A percentile compares a stretch with the other conserved stretches of the same genome.
Evolutionary conservation across 2,888 invertebrate species (phyloP).

Genomic region (Tachina grossa): DNA sequence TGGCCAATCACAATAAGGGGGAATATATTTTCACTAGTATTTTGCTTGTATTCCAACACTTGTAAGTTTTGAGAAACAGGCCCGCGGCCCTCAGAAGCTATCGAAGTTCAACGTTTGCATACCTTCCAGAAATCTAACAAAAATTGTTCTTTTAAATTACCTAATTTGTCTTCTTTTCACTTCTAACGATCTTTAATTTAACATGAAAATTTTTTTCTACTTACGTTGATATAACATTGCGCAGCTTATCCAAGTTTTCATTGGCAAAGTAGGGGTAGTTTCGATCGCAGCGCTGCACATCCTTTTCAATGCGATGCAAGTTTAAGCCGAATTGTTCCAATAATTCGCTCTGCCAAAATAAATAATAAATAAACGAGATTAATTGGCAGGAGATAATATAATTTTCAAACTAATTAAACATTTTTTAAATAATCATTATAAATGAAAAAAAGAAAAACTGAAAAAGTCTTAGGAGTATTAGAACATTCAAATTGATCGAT

Average conservation of each 20-base stretch:
- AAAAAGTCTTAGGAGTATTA: too few relatives aligned
- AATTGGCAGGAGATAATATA: neutral
- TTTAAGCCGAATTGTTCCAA: slow-evolving; percentile 94
- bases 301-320: slow-evolving; percentile 97
- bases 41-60: too few relatives aligned
- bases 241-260: slow-evolving; percentile 94
- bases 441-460: too few relatives aligned
- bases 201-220: slow-evolving; percentile 75
- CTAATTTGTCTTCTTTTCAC: neutral
- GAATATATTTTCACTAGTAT: too few relatives aligned
- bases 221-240: slow-evolving; percentile 98
- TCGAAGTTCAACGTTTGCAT: too few relatives aligned
- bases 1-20: too few relatives aligned
- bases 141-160: neutral
- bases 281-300: slow-evolving; percentile 96
- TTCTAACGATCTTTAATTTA: neutral
- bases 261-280: slow-evolving; percentile 96
- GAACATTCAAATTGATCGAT: too few relatives aligned
- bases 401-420: neutral
- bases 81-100: too few relatives aligned
- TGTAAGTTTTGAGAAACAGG: too few relatives aligned
- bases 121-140: neutral
- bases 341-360: slow-evolving; percentile 87
- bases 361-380: neutral
- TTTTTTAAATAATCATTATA: neutral